Percentiles rank a stretch among this genome's conserved stretches.
Evolutionary conservation across 2,888 invertebrate species (phyloP).

Genomic region (Drosophila quinaria): DNA sequence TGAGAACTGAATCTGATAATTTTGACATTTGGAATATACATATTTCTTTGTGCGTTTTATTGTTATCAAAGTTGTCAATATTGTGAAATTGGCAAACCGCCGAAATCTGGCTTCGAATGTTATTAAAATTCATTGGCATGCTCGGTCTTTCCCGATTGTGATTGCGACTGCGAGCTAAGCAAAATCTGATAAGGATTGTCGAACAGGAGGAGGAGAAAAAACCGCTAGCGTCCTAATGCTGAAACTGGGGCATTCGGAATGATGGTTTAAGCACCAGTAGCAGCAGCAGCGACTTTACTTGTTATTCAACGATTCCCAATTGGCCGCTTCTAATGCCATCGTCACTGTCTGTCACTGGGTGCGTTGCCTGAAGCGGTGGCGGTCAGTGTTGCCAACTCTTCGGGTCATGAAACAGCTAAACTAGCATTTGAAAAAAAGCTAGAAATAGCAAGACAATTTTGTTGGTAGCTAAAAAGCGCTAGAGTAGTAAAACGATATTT

Average conservation of each 20-base stretch:
- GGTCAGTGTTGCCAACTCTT: no score
- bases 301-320: constrained; percentile 54
- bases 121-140: constrained; percentile 74
- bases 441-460: no score
- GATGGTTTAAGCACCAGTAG: constrained; percentile 25
- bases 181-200: constrained; percentile 56
- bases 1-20: not conserved
- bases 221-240: not conserved
- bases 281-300: constrained; percentile 24
- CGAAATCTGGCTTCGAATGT: constrained; percentile 31
- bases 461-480: no score
- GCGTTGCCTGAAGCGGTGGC: constrained; percentile 56
- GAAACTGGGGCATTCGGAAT: constrained; percentile 13
- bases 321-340: constrained; percentile 54
- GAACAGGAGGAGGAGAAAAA: not conserved
- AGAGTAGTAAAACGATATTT: no score
- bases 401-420: no score
- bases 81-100: constrained; percentile 34
- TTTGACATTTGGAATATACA: not conserved
- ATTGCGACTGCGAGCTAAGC: constrained; percentile 30
- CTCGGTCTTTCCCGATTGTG: constrained; percentile 1
- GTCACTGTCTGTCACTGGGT: constrained; percentile 26
- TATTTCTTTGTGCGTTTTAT: not conserved
- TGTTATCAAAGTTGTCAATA: constrained; percentile 28
- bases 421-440: no score